Conservation (phyloP, 2,113 vertebrate species). For the Solenodon paradoxus region DNA sequence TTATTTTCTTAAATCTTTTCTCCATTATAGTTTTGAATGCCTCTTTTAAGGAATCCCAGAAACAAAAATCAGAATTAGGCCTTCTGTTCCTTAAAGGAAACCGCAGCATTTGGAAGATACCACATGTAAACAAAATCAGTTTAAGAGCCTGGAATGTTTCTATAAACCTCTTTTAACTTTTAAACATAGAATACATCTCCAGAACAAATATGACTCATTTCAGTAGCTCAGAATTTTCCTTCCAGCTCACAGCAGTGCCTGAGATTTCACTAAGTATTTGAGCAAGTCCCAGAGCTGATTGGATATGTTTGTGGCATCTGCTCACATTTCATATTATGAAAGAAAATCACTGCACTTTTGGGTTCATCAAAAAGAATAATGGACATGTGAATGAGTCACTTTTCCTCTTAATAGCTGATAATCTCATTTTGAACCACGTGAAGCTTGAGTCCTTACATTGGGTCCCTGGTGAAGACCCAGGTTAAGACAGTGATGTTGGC, state of each 20-base stretch:
- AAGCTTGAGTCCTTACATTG: conserved; percentile 27
- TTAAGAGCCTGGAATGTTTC: conserved; percentile 68
- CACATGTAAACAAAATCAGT: conserved; percentile 78
- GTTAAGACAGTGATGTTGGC: not conserved
- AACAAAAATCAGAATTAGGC: conserved; percentile 6
- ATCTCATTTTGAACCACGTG: conserved; percentile 21
- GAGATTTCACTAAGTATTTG: conserved; percentile 57
- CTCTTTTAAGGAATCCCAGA: not conserved
- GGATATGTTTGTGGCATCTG: conserved; percentile 67
- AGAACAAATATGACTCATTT: conserved; percentile 71
- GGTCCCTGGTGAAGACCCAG: not conserved
- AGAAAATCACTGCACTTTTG: conserved; percentile 67
- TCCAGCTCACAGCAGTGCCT: conserved; percentile 22
- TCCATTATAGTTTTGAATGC: not conserved
- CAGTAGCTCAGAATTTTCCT: conserved; percentile 73
- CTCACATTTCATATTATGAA: conserved; percentile 75
- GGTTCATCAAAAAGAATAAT: conserved; percentile 39
- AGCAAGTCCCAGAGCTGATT: conserved; percentile 52
- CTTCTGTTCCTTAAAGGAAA: conserved; percentile 43
- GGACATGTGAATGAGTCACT: conserved; percentile 42
- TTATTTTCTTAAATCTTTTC: conserved; percentile 47
- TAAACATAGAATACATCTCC: conserved; percentile 59
- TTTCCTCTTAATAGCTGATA: not conserved
- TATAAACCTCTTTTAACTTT: conserved; percentile 71
- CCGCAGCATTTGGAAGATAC: conserved; percentile 53